A percentile compares a stretch with the other conserved stretches of the same genome.
Conservation (phyloP, 2,888 invertebrate species). For the Plagiodera versicolora region DNA sequence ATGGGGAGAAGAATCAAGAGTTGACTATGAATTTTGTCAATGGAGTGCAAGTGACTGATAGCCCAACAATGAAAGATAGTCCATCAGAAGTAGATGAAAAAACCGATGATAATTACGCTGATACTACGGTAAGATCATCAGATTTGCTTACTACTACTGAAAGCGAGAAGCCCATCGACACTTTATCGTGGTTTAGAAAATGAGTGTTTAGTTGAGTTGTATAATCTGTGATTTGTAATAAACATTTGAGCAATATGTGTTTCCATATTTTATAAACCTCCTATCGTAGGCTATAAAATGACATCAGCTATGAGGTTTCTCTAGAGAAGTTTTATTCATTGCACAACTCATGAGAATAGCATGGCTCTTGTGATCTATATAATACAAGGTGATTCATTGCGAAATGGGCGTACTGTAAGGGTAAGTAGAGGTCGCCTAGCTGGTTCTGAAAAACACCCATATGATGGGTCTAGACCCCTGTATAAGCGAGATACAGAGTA, state of each 20-base stretch:
- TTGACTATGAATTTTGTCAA: slow-evolving; percentile 37
- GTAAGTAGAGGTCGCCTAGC: too few relatives aligned
- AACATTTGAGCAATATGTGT: neutral
- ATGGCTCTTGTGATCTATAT: too few relatives aligned
- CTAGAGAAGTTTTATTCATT: too few relatives aligned
- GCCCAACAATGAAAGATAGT: slow-evolving; percentile 9
- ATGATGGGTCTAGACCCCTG: too few relatives aligned
- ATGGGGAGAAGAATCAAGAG: slow-evolving; percentile 18
- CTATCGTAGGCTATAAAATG: too few relatives aligned
- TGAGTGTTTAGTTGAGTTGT: neutral
- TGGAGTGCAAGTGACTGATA: slow-evolving; percentile 33
- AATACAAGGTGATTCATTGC: too few relatives aligned
- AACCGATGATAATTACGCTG: neutral
- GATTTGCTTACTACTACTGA: slow-evolving; percentile 25
- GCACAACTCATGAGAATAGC: too few relatives aligned
- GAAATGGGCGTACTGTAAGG: too few relatives aligned
- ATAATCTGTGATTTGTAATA: slow-evolving; percentile 1
- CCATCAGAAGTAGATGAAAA: neutral
- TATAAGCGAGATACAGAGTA: too few relatives aligned
- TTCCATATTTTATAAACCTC: neutral
- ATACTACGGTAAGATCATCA: slow-evolving; percentile 8
- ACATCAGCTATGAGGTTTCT: too few relatives aligned
- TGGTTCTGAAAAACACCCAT: too few relatives aligned
- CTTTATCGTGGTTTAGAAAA: slow-evolving; percentile 22
- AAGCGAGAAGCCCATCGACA: slow-evolving; percentile 26